Base-by-base conservation (phyloP, 64 coral and sea anemone species). In the Stichodactyla helianthus region DNA sequence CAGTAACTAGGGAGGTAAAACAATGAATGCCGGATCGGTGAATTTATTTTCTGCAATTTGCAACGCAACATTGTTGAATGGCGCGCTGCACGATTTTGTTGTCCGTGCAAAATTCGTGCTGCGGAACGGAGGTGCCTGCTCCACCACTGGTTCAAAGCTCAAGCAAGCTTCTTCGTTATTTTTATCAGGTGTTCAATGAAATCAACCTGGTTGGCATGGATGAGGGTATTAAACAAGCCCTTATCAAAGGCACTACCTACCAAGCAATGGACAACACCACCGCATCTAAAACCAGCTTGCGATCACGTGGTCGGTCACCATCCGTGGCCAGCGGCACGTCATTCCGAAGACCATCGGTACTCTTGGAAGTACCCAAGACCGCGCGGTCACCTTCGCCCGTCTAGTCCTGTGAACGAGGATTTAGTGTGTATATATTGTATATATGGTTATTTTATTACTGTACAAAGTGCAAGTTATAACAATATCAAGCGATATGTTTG, bases 191-290 rank as follows among this genome's bases (percentile, higher is more conserved):
- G 51, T 97, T 97, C 82, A 91, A 91, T 50, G 95, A 97, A 84
- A 97, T 97, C 91, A 88, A 88, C 12, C 85, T 97, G 35, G 91
- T 86, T 9, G 91, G 95, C 16, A 93, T 97, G 84, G 95, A 97
- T 71, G 95, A 97, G 62, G 92, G 91, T 16, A 87, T 97, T 5
- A 97, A 97, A 82, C 91, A 97, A 85, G 91, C 91, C 0, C 86
- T 97, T 25, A 87, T 97, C n/a, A 90, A 97, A 86, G 88, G 95
- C 50, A 97, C 91, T 50, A 97, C 81, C 20, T 93, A 93, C 65
- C 91, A 97, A 85, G 88, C 81, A 20, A 68, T 93, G 54, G 91
- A 93, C 19, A 91, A 87, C 54, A 86, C 93, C 63, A 83, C 55
- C 5, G 84, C 83, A 23, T 94, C 93, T 58, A 89, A 89, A 85